phyloP scores from a whole-genome alignment of 2,888 invertebrate species.

The Pristionchus entomophagus region DNA sequence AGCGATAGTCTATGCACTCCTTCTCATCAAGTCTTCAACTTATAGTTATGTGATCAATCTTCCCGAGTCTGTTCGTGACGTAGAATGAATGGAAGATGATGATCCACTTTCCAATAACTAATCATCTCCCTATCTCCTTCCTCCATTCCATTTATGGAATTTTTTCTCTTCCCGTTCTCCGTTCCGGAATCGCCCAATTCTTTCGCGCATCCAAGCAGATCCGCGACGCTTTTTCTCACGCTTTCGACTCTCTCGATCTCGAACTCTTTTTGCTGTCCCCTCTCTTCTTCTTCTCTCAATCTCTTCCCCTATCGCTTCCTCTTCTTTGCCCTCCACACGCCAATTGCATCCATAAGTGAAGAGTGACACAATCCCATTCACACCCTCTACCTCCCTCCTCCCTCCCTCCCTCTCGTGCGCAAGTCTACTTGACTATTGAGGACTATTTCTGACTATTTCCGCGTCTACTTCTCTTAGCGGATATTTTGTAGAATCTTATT shows the following conservation, averaged over 20 bases:
- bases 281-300: background rate
- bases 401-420: background rate
- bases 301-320: constrained; percentile 7
- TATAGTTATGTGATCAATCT: background rate
- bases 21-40: too few relatives aligned
- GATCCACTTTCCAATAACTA: background rate
- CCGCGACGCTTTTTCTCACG: constrained; percentile 33
- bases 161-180: background rate
- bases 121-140: too few relatives aligned
- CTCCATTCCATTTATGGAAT: background rate
- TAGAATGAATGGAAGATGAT: background rate
- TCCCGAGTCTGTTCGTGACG: too few relatives aligned
- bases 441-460: too few relatives aligned
- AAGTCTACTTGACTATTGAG: background rate
- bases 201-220: constrained; percentile 3
- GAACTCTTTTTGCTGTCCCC: constrained; percentile 35
- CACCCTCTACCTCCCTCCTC: background rate
- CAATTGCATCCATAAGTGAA: constrained; percentile 1
- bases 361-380: background rate
- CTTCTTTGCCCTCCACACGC: background rate
- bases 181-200: background rate
- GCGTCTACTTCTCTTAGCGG: background rate
- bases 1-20: background rate
- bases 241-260: background rate
- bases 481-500: background rate